Evolutionary conservation across 2,888 invertebrate genomes (phyloP).

Genomic region (Ochlodes sylvanus): DNA sequence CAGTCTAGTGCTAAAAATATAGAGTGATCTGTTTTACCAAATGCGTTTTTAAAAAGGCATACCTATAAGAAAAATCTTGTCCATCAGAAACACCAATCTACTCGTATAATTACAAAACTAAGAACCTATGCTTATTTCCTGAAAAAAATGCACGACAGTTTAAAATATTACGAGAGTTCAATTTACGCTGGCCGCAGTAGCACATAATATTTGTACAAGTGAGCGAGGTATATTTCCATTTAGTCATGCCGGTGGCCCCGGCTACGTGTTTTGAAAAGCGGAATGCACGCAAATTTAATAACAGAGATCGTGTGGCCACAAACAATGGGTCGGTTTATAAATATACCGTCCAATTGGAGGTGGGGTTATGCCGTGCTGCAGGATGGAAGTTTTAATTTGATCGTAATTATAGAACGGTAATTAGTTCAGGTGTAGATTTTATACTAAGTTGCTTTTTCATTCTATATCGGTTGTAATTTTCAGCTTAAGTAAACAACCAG

Average conservation of each 20-base stretch:
- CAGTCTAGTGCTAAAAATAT: too few species aligned
- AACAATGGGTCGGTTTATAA: slow-evolving; percentile 66
- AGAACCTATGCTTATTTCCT: too few species aligned
- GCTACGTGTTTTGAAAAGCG: slow-evolving; percentile 63
- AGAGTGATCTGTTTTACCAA: too few species aligned
- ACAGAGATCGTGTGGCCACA: slow-evolving; percentile 47
- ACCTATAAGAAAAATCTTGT: too few species aligned
- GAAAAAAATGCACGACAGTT: background rate
- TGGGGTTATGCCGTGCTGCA: background rate
- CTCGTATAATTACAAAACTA: too few species aligned
- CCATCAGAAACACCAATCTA: too few species aligned
- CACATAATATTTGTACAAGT: slow-evolving; percentile 61
- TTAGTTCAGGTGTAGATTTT: too few species aligned
- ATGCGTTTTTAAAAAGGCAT: too few species aligned
- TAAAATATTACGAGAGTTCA: background rate
- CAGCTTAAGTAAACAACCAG: too few species aligned
- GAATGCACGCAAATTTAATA: slow-evolving; percentile 60
- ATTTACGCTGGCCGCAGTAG: slow-evolving; percentile 13
- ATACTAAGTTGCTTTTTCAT: too few species aligned
- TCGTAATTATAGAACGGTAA: too few species aligned
- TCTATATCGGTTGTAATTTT: too few species aligned
- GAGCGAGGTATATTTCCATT: slow-evolving; percentile 70
- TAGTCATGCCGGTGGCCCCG: slow-evolving; percentile 50
- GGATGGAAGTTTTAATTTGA: background rate
- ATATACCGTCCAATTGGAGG: slow-evolving; percentile 43